Conservation (phyloP, 2,888 invertebrate species). For the Saturnia japonica region DNA sequence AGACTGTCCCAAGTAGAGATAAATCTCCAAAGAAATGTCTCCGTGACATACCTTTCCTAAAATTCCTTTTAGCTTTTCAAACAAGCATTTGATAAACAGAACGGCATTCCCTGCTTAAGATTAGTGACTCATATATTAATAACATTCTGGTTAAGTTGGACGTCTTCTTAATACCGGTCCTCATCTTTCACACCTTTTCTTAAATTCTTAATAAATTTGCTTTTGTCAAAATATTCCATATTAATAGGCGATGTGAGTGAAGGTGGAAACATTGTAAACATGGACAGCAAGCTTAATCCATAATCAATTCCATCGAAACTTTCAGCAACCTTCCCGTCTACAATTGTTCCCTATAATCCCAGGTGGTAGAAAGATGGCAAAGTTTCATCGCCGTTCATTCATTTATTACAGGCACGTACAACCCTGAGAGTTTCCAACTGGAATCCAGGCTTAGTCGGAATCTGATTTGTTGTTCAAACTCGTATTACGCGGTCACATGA, state of each 20-base stretch:
- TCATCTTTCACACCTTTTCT: too few relatives aligned
- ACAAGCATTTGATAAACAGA: too few relatives aligned
- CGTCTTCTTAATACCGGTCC: too few relatives aligned
- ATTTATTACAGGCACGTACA: constrained; percentile 14
- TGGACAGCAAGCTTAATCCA: too few relatives aligned
- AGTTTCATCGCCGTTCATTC: constrained; percentile 6
- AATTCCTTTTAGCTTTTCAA: too few relatives aligned
- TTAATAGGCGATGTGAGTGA: not conserved
- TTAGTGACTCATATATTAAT: too few relatives aligned
- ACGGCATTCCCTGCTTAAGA: too few relatives aligned
- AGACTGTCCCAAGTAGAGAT: too few relatives aligned
- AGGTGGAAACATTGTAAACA: not conserved
- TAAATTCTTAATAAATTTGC: not conserved
- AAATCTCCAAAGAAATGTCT: too few relatives aligned
- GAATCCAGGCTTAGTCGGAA: constrained; percentile 13
- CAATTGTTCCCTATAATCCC: not conserved
- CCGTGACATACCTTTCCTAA: too few relatives aligned
- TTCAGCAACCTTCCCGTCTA: not conserved
- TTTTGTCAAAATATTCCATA: not conserved
- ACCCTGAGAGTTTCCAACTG: constrained; percentile 10
- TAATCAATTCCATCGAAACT: not conserved
- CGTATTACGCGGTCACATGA: constrained; percentile 13
- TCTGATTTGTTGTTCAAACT: constrained; percentile 15
- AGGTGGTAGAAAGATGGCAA: not conserved
- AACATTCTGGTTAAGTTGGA: too few relatives aligned